Percentiles rank a stretch among this genome's conserved stretches.
Evolutionary conservation across 2,888 invertebrate species (phyloP).

Genomic region (Elmis aenea): DNA sequence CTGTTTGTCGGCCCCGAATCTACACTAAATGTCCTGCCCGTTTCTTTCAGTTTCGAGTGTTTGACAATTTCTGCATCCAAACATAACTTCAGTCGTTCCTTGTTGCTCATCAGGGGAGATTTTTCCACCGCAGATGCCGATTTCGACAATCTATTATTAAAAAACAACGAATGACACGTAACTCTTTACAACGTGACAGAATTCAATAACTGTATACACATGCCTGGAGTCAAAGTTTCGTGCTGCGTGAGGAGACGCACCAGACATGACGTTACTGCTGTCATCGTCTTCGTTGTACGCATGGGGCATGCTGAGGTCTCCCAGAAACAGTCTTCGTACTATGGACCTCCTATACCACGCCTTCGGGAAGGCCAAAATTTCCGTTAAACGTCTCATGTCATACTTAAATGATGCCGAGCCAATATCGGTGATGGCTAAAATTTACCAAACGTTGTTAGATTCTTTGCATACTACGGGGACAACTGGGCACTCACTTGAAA

Average conservation of each 20-base stretch:
- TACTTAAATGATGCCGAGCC: slow-evolving; percentile 97
- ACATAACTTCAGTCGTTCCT: slow-evolving; percentile 55
- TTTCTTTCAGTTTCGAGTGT: slow-evolving; percentile 50
- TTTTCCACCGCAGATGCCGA: slow-evolving; percentile 33
- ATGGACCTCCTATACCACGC: slow-evolving; percentile 97
- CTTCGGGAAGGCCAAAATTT: slow-evolving; percentile 96
- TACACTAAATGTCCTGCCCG: slow-evolving; percentile 54
- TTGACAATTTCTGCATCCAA: slow-evolving; percentile 51
- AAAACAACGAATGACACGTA: slow-evolving; percentile 25
- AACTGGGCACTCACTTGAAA: slow-evolving; percentile 69
- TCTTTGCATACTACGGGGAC: not conserved
- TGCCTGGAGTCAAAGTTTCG: slow-evolving; percentile 20
- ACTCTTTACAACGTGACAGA: too few species aligned
- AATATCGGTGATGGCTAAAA: slow-evolving; percentile 83
- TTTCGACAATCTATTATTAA: slow-evolving; percentile 24
- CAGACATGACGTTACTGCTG: slow-evolving; percentile 25
- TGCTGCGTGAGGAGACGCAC: slow-evolving; percentile 18
- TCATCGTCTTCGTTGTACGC: slow-evolving; percentile 38
- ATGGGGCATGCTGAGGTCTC: slow-evolving; percentile 71
- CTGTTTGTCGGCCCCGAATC: slow-evolving; percentile 49
- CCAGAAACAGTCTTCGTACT: slow-evolving; percentile 85
- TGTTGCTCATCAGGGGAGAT: slow-evolving; percentile 42
- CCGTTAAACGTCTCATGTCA: slow-evolving; percentile 94
- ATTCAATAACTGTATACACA: too few species aligned
- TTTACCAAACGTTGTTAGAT: slow-evolving; percentile 1